Conservation (phyloP, 2,113 vertebrate genomes). For the Leucoraja erinaceus region DNA sequence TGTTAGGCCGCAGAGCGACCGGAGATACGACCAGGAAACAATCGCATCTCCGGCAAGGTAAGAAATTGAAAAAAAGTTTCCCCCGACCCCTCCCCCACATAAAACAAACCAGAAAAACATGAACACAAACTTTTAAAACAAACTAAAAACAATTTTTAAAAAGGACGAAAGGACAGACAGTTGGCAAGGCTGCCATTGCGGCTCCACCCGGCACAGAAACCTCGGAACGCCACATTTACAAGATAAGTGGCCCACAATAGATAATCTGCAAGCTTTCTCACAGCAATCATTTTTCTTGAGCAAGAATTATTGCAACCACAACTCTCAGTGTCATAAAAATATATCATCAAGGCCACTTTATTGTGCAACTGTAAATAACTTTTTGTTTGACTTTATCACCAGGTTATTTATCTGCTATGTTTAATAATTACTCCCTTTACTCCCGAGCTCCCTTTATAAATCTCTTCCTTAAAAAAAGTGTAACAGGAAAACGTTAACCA, state of each 20-base stretch:
- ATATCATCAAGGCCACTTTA: neutral
- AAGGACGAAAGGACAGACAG: too few species aligned
- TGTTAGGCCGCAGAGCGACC: too few species aligned
- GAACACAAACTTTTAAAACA: too few species aligned
- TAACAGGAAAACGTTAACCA: neutral
- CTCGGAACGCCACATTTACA: neutral
- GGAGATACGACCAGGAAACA: too few species aligned
- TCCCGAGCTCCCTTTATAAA: neutral
- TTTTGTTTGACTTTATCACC: neutral
- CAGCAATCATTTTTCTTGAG: neutral
- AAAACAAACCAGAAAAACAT: too few species aligned
- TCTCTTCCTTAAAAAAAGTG: neutral
- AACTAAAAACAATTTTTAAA: too few species aligned
- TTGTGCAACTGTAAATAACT: neutral
- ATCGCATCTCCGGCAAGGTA: too few species aligned
- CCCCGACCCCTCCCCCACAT: too few species aligned
- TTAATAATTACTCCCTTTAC: neutral
- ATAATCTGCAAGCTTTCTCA: neutral
- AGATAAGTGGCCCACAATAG: neutral
- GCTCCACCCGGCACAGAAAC: neutral
- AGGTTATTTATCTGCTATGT: neutral
- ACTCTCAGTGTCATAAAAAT: neutral
- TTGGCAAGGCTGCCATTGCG: too few species aligned
- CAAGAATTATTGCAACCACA: neutral
- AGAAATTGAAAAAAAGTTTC: too few species aligned